Percentiles rank a stretch among this genome's conserved stretches.
phyloP scores from a whole-genome alignment of 2,113 vertebrate genomes.

The Mormoops blainvillei region DNA sequence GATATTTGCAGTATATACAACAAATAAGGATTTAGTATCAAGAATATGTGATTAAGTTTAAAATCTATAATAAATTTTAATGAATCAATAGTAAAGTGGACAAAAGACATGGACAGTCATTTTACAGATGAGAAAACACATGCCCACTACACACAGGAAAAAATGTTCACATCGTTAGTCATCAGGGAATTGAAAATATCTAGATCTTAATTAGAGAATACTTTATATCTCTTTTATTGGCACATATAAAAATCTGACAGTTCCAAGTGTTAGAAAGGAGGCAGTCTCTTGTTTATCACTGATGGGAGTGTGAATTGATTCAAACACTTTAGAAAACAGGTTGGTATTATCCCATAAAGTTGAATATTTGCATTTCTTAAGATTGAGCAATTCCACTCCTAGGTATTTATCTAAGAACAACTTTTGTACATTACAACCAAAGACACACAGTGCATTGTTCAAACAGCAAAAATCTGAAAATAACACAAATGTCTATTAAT shows the following conservation, averaged over 20 bases:
- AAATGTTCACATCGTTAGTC: not conserved
- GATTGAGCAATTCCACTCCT: not conserved
- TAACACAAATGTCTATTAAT: not conserved
- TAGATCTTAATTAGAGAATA: not conserved
- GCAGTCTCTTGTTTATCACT: not conserved
- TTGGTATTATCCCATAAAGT: not conserved
- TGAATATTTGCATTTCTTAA: not conserved
- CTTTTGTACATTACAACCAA: not conserved
- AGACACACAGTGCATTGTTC: not conserved
- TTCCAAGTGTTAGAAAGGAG: not conserved
- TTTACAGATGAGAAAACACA: not conserved
- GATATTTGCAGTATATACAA: not conserved
- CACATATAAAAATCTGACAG: not conserved
- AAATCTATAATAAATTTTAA: not conserved
- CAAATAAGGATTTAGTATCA: not conserved
- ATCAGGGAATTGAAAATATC: not conserved
- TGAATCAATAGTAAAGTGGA: not conserved
- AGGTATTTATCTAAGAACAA: not conserved
- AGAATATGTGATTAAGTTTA: not conserved
- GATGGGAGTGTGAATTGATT: not conserved
- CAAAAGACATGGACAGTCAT: not conserved
- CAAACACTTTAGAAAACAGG: not conserved
- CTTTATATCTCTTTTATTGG: slow-evolving; percentile 6
- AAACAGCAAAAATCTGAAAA: not conserved
- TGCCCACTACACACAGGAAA: not conserved